Conservation (phyloP, 2,888 invertebrate species). For the Byasa hedistus region DNA sequence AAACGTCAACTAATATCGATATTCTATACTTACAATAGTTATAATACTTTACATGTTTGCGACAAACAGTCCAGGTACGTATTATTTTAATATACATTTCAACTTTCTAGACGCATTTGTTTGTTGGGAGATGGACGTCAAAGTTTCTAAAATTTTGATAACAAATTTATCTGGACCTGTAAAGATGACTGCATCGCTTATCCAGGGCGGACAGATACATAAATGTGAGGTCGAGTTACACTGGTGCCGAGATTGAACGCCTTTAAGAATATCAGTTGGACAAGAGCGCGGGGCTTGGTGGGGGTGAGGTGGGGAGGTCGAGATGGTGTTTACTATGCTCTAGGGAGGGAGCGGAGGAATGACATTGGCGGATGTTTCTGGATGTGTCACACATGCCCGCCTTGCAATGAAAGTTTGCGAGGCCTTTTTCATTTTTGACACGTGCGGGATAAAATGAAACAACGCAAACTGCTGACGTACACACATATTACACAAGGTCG, state of each 20-base stretch:
- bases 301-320: slow-evolving; percentile 46
- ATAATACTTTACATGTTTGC: slow-evolving; percentile 9
- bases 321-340: slow-evolving; percentile 74
- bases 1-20: not conserved
- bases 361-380: slow-evolving; percentile 78
- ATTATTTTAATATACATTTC: slow-evolving; percentile 49
- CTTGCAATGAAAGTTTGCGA: slow-evolving; percentile 51
- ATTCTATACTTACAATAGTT: slow-evolving; percentile 8
- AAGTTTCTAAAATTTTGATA: slow-evolving; percentile 54
- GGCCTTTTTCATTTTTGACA: slow-evolving; percentile 67
- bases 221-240: slow-evolving; percentile 45
- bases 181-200: slow-evolving; percentile 41
- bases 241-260: slow-evolving; percentile 51
- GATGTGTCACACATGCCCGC: slow-evolving; percentile 67
- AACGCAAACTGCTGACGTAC: slow-evolving; percentile 52
- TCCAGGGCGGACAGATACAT: slow-evolving; percentile 35
- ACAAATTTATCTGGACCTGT: slow-evolving; percentile 49
- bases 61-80: slow-evolving; percentile 31
- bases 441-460: slow-evolving; percentile 66
- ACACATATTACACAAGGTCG: slow-evolving; percentile 47
- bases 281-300: slow-evolving; percentile 46
- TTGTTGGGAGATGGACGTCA: slow-evolving; percentile 58
- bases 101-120: slow-evolving; percentile 71
- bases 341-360: slow-evolving; percentile 72
- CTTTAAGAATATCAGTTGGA: slow-evolving; percentile 71